These are phyloP conservation scores for Porites lutea DNA, from an alignment of 64 coral and sea anemone genomes.

Conservation along the genomic window DNA sequence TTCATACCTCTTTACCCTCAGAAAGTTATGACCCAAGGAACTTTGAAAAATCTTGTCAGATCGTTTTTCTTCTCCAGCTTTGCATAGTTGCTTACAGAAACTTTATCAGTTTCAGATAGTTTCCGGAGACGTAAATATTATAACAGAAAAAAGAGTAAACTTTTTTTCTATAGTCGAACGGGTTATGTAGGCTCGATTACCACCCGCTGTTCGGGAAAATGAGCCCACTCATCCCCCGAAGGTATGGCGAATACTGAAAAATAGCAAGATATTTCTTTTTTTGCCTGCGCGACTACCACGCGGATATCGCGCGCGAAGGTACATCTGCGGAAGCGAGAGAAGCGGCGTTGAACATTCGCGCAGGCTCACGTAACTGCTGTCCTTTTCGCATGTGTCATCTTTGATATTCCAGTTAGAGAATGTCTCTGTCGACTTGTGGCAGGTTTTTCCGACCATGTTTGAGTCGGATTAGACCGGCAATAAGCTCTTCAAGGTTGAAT, in stretches of 20 bases:
- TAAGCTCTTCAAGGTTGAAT: background rate
- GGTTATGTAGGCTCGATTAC: too few relatives aligned
- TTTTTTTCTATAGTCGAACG: background rate
- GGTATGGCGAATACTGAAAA: too few relatives aligned
- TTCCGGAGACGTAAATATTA: background rate
- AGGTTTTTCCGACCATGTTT: conserved; percentile 76
- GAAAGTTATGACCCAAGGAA: too few relatives aligned
- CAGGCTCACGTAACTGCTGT: background rate
- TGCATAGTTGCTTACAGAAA: too few relatives aligned
- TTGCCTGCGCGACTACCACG: too few relatives aligned
- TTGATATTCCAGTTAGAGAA: conserved; percentile 13
- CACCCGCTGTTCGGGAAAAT: too few relatives aligned
- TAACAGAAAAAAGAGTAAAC: background rate
- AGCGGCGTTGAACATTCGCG: conserved; percentile 10
- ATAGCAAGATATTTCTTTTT: too few relatives aligned
- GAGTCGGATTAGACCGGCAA: conserved; percentile 59
- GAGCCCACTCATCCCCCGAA: too few relatives aligned
- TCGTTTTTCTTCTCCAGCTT: too few relatives aligned
- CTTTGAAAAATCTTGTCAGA: too few relatives aligned
- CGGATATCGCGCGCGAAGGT: too few relatives aligned
- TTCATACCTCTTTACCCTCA: too few relatives aligned
- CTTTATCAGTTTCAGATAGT: background rate
- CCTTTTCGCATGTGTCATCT: conserved; percentile 65
- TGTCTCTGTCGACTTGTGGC: conserved; percentile 77
- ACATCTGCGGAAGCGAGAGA: background rate